These are phyloP conservation scores for Globodera rostochiensis DNA, from an alignment of 1,140 invertebrate genomes.

Conservation along the genomic window DNA sequence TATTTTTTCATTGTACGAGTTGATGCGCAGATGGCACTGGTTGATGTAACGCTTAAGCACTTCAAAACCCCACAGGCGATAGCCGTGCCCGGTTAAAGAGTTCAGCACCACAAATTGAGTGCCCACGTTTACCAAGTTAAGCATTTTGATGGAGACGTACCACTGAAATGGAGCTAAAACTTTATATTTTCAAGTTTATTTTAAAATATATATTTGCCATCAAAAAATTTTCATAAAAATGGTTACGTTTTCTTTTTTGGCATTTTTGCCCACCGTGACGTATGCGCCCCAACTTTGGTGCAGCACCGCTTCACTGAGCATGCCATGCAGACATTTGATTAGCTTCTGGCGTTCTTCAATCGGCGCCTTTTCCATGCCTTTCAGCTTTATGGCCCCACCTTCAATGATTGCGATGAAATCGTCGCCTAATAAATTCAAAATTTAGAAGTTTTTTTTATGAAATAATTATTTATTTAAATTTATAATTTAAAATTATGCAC, in stretches of 20 bases:
- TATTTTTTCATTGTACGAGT: conserved; percentile 14
- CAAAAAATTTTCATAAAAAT: background rate
- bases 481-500: conserved; percentile 13
- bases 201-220: background rate
- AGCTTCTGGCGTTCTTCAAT: no score
- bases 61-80: conserved; percentile 65
- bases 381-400: background rate
- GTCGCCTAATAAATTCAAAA: background rate
- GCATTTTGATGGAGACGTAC: conserved; percentile 67
- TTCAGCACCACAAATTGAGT: conserved; percentile 68
- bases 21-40: conserved; percentile 13
- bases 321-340: no score
- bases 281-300: background rate
- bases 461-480: background rate
- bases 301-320: background rate
- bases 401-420: background rate
- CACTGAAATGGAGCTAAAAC: conserved; percentile 8
- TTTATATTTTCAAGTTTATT: no score
- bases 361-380: no score
- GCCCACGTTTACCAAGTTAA: conserved; percentile 68
- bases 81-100: conserved; percentile 66
- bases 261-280: background rate
- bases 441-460: background rate
- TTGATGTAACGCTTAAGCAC: conserved; percentile 51
- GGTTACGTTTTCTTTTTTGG: background rate